These are phyloP conservation scores for Oscheius sp. DNA, from an alignment of 2,888 invertebrate species.

Conservation along the genomic window DNA sequence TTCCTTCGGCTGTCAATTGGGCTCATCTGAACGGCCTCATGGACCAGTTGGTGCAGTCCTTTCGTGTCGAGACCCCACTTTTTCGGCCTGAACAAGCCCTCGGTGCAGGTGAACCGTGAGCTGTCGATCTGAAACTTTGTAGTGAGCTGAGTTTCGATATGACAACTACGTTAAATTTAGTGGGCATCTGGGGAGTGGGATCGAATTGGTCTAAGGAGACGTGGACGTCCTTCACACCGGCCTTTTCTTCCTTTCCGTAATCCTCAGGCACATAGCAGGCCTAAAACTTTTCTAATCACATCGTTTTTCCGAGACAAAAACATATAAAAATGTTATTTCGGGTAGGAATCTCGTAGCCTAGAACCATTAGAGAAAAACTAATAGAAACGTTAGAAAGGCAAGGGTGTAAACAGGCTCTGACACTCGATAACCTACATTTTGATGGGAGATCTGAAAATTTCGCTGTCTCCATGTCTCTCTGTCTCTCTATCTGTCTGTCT, in stretches of 20 bases:
- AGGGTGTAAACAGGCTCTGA: not conserved
- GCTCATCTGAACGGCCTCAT: slow-evolving; percentile 78
- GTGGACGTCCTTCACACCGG: slow-evolving; percentile 40
- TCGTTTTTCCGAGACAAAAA: not conserved
- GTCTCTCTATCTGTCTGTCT: too few species aligned
- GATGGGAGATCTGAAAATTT: slow-evolving; percentile 19
- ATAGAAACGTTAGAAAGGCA: not conserved
- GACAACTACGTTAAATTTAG: slow-evolving; percentile 44
- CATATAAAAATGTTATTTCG: not conserved
- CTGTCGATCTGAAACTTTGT: slow-evolving; percentile 74
- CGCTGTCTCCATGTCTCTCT: too few species aligned
- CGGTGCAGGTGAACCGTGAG: slow-evolving; percentile 76
- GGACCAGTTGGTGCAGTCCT: slow-evolving; percentile 77
- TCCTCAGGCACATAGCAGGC: slow-evolving; percentile 76
- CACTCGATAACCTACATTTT: slow-evolving; percentile 20
- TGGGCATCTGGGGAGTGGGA: slow-evolving; percentile 46
- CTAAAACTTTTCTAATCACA: slow-evolving; percentile 37
- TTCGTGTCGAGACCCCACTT: slow-evolving; percentile 78
- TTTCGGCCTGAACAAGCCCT: slow-evolving; percentile 78
- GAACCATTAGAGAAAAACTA: not conserved
- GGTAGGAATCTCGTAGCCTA: not conserved
- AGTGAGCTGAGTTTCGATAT: not conserved
- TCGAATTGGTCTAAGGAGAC: slow-evolving; percentile 51
- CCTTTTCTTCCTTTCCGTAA: slow-evolving; percentile 74
- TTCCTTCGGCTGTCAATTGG: slow-evolving; percentile 78